Base-by-base conservation (phyloP, 64 coral and sea anemone species). In the Cladopsammia gracilis region DNA sequence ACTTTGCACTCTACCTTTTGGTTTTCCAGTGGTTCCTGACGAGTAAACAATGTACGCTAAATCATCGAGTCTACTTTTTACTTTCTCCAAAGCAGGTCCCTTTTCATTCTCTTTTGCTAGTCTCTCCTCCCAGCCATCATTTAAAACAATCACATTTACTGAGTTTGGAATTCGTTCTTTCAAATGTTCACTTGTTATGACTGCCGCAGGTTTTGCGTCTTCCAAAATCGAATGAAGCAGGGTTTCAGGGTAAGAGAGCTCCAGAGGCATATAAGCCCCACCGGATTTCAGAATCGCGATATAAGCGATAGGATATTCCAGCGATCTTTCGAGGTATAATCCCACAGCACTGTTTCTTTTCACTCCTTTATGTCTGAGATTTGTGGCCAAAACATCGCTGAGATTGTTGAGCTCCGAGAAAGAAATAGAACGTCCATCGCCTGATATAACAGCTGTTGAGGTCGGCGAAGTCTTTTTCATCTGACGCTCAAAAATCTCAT, bases 31-130 rank as follows among this genome's bases (percentile, higher is more conserved):
- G 9, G 96, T 98, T 5, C 96, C 96, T 13, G 96, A 98, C 1
- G 96, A 98, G 58, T 98, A 98, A n/a, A 98, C 96, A 16, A 98
- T 64, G 46, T 98, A 98, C 0, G 96, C 96, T 20, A 98, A 76
- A 85, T 94, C 92, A 74, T 98, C 96, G 4, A 94, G 48, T 42
- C 43, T 23, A 14, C 76, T 68, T 25, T 81, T 83, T n/a, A 88
- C 48, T 50, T 65, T 26, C 14, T 88, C 82, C 44, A 62, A 42
- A 18, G 74, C 34, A 48, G 60, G 70, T 24, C 81, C 66, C 4
- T 22, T 45, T 75, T 74, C 70, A 81, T 98, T 98, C 74, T 94
- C 96, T 74, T 87, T 88, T 57, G 43, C 25, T 9, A 94, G 25
- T 34, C 88, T 77, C 14, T 89, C 65, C 16, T 94, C 88, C 96